These are phyloP conservation scores for Pachydiplax longipennis DNA, from an alignment of 2,888 invertebrate species.

Conservation along the genomic window DNA sequence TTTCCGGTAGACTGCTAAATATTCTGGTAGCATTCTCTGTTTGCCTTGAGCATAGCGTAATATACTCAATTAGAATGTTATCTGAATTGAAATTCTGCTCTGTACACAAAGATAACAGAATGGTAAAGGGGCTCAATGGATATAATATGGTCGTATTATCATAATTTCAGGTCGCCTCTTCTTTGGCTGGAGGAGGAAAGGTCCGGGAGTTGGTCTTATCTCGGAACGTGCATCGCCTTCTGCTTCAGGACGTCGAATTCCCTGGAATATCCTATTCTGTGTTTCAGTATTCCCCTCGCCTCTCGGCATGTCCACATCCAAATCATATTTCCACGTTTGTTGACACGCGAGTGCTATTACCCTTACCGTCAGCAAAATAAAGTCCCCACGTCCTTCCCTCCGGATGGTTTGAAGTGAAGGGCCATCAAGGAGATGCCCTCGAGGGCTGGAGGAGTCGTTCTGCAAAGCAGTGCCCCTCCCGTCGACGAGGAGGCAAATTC, in stretches of 20 bases:
- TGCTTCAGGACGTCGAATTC: not conserved
- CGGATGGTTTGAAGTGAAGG: conserved; percentile 1
- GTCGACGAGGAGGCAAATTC: not conserved
- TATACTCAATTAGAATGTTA: no score
- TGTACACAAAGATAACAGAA: no score
- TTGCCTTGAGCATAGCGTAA: no score
- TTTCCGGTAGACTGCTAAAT: no score
- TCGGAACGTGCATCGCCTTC: not conserved
- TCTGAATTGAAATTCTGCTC: no score
- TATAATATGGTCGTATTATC: not conserved
- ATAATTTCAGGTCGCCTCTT: conserved; percentile 14
- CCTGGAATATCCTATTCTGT: not conserved
- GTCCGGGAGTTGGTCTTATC: not conserved
- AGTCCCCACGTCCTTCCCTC: not conserved
- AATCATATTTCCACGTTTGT: no score
- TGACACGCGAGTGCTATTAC: not conserved
- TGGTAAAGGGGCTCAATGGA: not conserved
- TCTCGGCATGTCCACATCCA: no score
- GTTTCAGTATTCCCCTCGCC: no score
- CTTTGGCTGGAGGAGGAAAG: not conserved
- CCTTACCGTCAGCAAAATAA: not conserved
- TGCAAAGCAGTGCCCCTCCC: not conserved
- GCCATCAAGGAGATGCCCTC: not conserved
- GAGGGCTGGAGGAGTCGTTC: conserved; percentile 12
- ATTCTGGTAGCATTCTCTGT: no score